These are phyloP conservation scores for Cryptops parisi DNA, from an alignment of 2,888 invertebrate species.

Conservation along the genomic window DNA sequence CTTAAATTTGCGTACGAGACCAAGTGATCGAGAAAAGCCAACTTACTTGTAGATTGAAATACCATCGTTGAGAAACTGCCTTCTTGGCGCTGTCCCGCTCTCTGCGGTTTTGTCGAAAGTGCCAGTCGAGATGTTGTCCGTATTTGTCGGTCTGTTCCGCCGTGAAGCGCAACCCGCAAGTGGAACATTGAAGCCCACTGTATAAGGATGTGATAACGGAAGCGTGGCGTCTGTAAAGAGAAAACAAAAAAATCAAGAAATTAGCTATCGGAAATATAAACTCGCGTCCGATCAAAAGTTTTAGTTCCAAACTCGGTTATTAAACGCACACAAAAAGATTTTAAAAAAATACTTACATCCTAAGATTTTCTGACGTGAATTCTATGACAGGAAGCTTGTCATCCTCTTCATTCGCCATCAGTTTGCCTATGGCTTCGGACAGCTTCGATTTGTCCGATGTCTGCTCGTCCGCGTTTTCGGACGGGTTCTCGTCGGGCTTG, in stretches of 20 bases:
- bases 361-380: slow-evolving; percentile 54
- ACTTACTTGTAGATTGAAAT: slow-evolving; percentile 49
- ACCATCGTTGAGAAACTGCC: slow-evolving; percentile 75
- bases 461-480: slow-evolving; percentile 1
- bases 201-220: slow-evolving; percentile 56
- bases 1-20: not conserved
- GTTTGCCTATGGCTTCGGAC: slow-evolving; percentile 16
- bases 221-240: slow-evolving; percentile 47
- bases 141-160: slow-evolving; percentile 79
- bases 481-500: not conserved
- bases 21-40: not conserved
- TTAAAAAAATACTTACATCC: slow-evolving; percentile 42
- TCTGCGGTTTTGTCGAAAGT: slow-evolving; percentile 82
- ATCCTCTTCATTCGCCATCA: slow-evolving; percentile 17
- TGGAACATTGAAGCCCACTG: slow-evolving; percentile 88
- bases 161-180: slow-evolving; percentile 87
- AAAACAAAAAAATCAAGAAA: not conserved
- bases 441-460: not conserved
- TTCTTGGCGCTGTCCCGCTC: slow-evolving; percentile 72
- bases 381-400: slow-evolving; percentile 34
- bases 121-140: slow-evolving; percentile 92
- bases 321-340: no score
- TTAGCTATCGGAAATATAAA: not conserved
- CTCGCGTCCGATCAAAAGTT: no score
- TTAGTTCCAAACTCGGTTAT: no score